Percentiles rank a stretch among this genome's conserved stretches.
These are phyloP conservation scores for Tipula confusa DNA, from an alignment of 2,888 invertebrate genomes.

Conservation along the genomic window DNA sequence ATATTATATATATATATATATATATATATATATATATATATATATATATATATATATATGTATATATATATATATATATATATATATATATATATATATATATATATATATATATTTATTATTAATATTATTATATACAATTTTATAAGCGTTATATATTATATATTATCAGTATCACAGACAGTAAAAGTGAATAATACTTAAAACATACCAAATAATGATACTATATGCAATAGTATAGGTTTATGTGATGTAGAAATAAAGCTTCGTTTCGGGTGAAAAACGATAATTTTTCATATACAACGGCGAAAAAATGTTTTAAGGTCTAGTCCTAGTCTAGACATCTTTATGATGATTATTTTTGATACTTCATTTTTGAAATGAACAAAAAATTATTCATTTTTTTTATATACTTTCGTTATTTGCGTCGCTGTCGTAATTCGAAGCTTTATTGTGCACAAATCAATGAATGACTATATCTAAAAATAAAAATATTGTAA, in stretches of 20 bases:
- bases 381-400: neutral
- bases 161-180: neutral
- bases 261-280: neutral
- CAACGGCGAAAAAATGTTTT: neutral
- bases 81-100: too few species aligned
- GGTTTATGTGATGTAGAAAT: neutral
- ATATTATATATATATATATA: too few species aligned
- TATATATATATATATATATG: too few species aligned
- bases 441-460: neutral
- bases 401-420: neutral
- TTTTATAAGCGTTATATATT: too few species aligned
- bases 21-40: too few species aligned
- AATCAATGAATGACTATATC: neutral
- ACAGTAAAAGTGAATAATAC: slow-evolving; percentile 1
- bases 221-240: neutral
- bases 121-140: too few species aligned
- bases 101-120: too few species aligned
- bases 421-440: neutral
- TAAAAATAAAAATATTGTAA: neutral
- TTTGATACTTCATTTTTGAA: neutral
- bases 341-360: slow-evolving; percentile 16
- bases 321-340: slow-evolving; percentile 20
- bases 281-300: neutral
- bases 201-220: neutral
- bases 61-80: too few species aligned